Evolutionary conservation across 2,113 vertebrate species (phyloP).

Genomic region (Mesitornis unicolor): DNA sequence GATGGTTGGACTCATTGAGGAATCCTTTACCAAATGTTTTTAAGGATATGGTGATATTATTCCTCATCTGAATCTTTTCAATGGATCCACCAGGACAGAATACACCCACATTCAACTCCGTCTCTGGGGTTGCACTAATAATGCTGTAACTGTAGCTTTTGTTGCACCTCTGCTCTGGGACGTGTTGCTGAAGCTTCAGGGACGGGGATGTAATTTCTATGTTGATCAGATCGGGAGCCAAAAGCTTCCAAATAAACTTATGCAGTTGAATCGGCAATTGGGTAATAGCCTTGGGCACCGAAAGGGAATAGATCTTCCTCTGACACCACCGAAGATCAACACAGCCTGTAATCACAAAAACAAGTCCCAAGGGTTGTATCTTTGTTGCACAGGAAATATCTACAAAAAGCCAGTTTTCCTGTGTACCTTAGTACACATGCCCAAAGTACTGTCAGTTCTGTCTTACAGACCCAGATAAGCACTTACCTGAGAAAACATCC

Average conservation of each 20-base stretch:
- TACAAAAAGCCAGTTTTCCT: neutral
- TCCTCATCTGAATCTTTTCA: constrained; percentile 81
- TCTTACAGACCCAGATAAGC: neutral
- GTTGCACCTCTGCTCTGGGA: constrained; percentile 74
- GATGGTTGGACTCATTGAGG: constrained; percentile 22
- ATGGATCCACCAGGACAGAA: constrained; percentile 85
- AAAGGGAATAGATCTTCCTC: constrained; percentile 53
- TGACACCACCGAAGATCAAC: constrained; percentile 58
- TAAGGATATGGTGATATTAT: constrained; percentile 79
- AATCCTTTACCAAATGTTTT: constrained; percentile 25
- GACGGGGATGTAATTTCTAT: constrained; percentile 70
- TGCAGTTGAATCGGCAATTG: constrained; percentile 76
- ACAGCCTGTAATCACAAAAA: constrained; percentile 69
- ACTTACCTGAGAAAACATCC: neutral
- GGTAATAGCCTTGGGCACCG: constrained; percentile 69
- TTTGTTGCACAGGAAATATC: neutral
- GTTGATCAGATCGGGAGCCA: constrained; percentile 59
- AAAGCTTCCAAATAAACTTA: constrained; percentile 83
- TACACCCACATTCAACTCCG: constrained; percentile 72
- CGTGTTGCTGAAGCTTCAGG: constrained; percentile 76
- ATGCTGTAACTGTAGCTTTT: constrained; percentile 67
- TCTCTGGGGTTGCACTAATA: constrained; percentile 53
- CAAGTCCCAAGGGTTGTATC: neutral
- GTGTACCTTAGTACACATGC: neutral
- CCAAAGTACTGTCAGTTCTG: neutral